phyloP scores from a whole-genome alignment of 2,888 invertebrate species.

The Mythimna ferrago region DNA sequence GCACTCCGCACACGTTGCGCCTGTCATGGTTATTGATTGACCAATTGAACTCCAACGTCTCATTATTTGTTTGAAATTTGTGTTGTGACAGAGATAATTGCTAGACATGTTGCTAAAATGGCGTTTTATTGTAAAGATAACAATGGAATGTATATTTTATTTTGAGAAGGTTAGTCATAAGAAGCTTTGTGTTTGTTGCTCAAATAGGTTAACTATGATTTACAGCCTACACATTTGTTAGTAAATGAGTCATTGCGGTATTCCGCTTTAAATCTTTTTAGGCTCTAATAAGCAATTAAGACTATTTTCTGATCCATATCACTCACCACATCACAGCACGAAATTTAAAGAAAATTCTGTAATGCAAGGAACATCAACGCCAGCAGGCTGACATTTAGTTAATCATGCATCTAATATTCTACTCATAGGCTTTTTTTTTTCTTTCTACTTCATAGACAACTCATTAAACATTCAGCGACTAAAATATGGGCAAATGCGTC shows the following conservation, averaged over 20 bases:
- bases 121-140: constrained; percentile 38
- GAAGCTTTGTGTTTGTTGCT: constrained; percentile 5
- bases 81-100: constrained; percentile 72
- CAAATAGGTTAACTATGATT: constrained; percentile 30
- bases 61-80: constrained; percentile 72
- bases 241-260: neutral
- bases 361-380: constrained; percentile 1
- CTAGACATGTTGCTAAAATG: constrained; percentile 62
- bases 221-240: constrained; percentile 2
- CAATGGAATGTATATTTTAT: constrained; percentile 15
- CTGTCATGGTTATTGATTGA: constrained; percentile 77
- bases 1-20: constrained; percentile 67
- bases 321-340: neutral
- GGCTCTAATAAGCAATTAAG: neutral
- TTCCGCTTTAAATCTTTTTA: neutral
- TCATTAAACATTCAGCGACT: neutral
- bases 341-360: neutral
- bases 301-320: neutral
- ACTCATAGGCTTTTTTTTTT: neutral
- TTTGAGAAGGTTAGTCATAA: constrained; percentile 10
- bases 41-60: constrained; percentile 74
- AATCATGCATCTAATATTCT: neutral
- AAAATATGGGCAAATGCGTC: constrained; percentile 7
- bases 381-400: neutral
- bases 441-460: neutral